Evolutionary conservation across 2,113 vertebrate genomes (phyloP), one percentile per base, ranked within the genome.

Genomic region (Platycercus adscitus): DNA sequence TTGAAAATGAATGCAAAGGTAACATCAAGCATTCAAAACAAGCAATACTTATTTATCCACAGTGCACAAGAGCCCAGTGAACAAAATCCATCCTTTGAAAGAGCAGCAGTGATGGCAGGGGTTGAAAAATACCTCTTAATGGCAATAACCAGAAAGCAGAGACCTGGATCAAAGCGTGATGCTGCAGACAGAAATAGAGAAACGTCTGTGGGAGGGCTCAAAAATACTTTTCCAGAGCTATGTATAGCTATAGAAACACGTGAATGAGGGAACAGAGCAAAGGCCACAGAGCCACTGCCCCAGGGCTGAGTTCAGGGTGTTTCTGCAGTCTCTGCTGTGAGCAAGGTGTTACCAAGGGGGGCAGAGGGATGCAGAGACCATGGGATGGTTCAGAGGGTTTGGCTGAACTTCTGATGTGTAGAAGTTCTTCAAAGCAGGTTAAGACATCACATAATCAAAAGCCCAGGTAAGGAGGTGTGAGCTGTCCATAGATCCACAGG

Each of bases 361-460:
- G 19, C 0, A 4, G 13, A 44, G 63, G 56, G 12, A 31, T 2
- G 25, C 41, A 19, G 58, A 10, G 31, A 7, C 4, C 0, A 0
- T 0, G 10, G 46, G 44, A 3, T 1, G 2, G 2, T 35, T 39
- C 28, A 11, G 83, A 3, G 2, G 55, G 13, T 66, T 33, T 15
- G 41, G 56, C 11, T 39, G 47, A 76, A 10, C 43, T 50, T 72
- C 1, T 5, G 46, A 33, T 6, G 37, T 8, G 33, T 39, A 66
- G 17, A 72, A 55, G 33, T 16, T 56, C 71, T 29, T 6, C 4
- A 5, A 77, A 90, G 55, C 29, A 52, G 83, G 60, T 80, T 56
- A 79, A 58, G 70, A 26, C 19, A 56, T 43, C 19, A n/a, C 63
- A 47, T 2, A 49, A 52, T 50, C n/a, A 41, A 41, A 2, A 0